A percentile compares a stretch with the other conserved stretches of the same genome.
These are phyloP conservation scores for Ochropleura plecta DNA, from an alignment of 2,888 invertebrate species.

Conservation along the genomic window DNA sequence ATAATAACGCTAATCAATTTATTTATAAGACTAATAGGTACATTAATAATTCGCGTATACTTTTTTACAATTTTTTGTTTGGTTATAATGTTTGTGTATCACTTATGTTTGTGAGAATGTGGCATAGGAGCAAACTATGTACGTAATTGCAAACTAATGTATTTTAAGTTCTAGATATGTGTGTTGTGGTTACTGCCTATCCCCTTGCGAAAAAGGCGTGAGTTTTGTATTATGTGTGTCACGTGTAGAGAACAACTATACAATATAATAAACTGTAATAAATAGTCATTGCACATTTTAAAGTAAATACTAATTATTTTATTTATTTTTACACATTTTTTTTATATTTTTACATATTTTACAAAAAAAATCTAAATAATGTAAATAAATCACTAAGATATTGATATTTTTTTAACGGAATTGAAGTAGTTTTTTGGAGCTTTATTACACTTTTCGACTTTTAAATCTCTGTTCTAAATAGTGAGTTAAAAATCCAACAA, in stretches of 20 bases:
- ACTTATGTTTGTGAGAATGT: neutral
- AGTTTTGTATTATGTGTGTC: neutral
- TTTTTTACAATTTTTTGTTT: constrained; percentile 52
- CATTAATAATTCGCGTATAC: constrained; percentile 64
- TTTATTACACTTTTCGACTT: neutral
- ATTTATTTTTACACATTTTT: no score
- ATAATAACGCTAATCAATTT: constrained; percentile 47
- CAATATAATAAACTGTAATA: neutral
- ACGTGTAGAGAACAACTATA: neutral
- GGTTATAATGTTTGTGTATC: constrained; percentile 48
- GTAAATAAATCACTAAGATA: neutral
- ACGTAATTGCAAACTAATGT: no score
- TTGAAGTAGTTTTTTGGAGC: no score
- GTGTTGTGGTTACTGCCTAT: no score
- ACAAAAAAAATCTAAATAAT: no score
- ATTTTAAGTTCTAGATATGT: no score
- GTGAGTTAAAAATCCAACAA: neutral
- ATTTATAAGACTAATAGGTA: constrained; percentile 59
- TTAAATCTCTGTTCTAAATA: neutral
- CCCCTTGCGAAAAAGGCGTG: no score
- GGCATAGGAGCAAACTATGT: neutral
- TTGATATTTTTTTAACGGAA: no score
- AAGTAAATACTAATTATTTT: no score
- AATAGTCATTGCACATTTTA: neutral
- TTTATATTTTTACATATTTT: no score